Percentiles rank a stretch among this genome's conserved stretches.
Conservation (phyloP, 2,888 invertebrate species). For the Anoplius nigerrimus region DNA sequence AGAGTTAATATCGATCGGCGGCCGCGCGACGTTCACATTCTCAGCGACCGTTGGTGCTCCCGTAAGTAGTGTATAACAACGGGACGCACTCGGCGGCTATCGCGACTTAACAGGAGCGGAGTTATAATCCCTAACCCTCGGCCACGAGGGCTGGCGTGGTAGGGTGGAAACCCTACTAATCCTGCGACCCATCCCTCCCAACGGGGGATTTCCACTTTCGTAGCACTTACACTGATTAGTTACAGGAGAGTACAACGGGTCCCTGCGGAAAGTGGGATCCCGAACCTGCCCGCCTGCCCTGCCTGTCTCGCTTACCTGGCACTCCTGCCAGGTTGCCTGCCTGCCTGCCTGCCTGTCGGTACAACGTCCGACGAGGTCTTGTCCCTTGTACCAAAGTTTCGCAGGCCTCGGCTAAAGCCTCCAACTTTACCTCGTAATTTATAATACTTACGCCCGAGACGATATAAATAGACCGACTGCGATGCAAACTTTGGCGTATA, state of each 20-base stretch:
- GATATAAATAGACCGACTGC: no score
- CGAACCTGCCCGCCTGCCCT: background rate
- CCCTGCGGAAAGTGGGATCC: no score
- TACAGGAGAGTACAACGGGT: conserved; percentile 24
- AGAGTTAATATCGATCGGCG: background rate
- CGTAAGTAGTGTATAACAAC: background rate
- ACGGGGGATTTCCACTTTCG: conserved; percentile 31
- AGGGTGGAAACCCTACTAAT: conserved; percentile 31
- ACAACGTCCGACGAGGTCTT: no score
- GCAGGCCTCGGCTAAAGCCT: no score
- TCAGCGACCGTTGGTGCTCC: background rate
- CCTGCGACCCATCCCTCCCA: conserved; percentile 11
- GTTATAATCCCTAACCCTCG: conserved; percentile 32
- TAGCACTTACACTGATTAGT: conserved; percentile 38
- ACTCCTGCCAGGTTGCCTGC: no score
- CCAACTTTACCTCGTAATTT: no score
- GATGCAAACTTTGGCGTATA: no score
- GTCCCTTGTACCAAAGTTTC: no score
- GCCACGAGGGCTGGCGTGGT: background rate
- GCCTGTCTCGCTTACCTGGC: no score
- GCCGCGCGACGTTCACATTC: background rate
- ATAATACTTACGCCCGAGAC: no score
- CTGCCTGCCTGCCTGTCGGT: no score
- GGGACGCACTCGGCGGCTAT: conserved; percentile 16
- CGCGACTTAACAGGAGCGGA: conserved; percentile 32